phyloP scores from a whole-genome alignment of 2,797 vertebrate genomes.

The Fringilla coelebs region DNA sequence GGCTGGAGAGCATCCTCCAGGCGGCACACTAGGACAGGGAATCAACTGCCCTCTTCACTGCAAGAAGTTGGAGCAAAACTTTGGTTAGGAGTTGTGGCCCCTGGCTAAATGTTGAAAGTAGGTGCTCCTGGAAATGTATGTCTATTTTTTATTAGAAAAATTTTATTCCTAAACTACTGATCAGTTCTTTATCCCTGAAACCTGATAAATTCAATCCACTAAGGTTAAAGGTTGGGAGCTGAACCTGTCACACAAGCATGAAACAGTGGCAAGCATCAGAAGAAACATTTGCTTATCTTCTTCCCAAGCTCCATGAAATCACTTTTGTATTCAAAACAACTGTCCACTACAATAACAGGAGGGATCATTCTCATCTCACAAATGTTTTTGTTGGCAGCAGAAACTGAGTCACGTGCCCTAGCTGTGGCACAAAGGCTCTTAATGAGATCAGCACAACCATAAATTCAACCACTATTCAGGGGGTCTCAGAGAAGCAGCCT shows the following conservation, averaged over 20 bases:
- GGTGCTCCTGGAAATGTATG: neutral
- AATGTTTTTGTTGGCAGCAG: neutral
- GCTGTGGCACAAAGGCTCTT: neutral
- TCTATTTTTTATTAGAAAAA: neutral
- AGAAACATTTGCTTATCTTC: neutral
- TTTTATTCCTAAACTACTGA: neutral
- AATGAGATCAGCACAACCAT: neutral
- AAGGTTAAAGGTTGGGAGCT: neutral
- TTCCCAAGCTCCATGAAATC: neutral
- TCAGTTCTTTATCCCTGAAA: neutral
- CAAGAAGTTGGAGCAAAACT: neutral
- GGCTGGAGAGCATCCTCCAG: neutral
- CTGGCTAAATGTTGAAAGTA: neutral
- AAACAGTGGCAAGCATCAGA: neutral
- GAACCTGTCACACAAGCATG: neutral
- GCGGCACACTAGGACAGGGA: too few species aligned
- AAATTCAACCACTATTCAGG: neutral
- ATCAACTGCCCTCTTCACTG: neutral
- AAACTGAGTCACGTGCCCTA: neutral
- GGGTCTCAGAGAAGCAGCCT: neutral
- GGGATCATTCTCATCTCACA: neutral
- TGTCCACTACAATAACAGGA: fast-evolving
- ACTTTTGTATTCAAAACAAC: neutral
- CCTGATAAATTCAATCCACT: neutral
- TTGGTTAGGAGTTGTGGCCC: neutral